Conservation (phyloP, 2,113 vertebrate genomes). For the Xenopus borealis region DNA sequence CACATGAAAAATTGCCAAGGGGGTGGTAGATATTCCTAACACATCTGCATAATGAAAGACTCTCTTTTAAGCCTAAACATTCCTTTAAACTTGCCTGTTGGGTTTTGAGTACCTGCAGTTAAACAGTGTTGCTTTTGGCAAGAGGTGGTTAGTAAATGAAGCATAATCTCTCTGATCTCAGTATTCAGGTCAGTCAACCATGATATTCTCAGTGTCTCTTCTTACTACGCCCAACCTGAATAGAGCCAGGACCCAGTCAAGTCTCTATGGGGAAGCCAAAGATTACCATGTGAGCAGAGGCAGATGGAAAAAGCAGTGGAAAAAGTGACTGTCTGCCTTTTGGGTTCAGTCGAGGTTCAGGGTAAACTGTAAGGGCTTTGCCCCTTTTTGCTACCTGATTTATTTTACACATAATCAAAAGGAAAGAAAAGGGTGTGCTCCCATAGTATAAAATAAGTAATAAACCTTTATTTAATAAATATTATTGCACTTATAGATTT, state of each 20-base stretch:
- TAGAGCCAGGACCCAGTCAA: conserved; percentile 60
- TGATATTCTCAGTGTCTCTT: conserved; percentile 74
- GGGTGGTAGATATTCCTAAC: conserved; percentile 55
- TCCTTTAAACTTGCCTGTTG: conserved; percentile 64
- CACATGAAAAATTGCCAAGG: conserved; percentile 56
- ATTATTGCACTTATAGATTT: too few species aligned
- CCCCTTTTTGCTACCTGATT: conserved; percentile 30
- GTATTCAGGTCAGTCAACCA: conserved; percentile 64
- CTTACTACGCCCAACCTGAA: conserved; percentile 70
- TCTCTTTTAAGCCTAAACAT: conserved; percentile 59
- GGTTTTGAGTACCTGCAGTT: conserved; percentile 76
- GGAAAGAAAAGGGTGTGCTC: too few species aligned
- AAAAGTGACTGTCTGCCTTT: conserved; percentile 48
- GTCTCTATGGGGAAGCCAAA: conserved; percentile 67
- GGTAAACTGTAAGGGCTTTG: conserved; percentile 55
- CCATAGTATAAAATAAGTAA: too few species aligned
- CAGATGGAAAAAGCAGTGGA: conserved; percentile 59
- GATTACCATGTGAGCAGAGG: conserved; percentile 57
- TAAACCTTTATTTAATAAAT: too few species aligned
- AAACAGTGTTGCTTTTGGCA: conserved; percentile 78
- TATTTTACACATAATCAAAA: background rate
- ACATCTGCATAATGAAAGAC: conserved; percentile 62
- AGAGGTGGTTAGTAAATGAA: conserved; percentile 69
- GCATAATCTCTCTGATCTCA: conserved; percentile 73
- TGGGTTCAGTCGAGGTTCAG: conserved; percentile 70